Evolutionary conservation across 2,113 vertebrate genomes (phyloP).

Genomic region (Martes martes): DNA sequence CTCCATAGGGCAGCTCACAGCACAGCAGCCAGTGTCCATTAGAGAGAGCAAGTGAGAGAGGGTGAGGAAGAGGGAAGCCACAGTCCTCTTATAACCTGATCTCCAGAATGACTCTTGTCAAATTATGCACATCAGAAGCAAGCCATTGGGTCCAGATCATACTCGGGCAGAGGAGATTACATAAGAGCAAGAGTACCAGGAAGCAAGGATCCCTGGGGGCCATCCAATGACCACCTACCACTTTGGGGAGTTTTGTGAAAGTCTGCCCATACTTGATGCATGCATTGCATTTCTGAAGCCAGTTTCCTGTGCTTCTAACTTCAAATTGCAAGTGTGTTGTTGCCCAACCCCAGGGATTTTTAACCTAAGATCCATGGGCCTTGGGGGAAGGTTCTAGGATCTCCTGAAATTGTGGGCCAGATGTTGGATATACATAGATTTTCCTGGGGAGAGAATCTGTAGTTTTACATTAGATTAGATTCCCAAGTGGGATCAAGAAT

Average conservation of each 20-base stretch:
- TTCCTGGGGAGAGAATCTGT: neutral
- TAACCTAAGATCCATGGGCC: neutral
- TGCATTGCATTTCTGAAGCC: neutral
- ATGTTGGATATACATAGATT: neutral
- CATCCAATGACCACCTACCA: neutral
- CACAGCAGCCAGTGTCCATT: neutral
- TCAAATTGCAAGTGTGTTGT: neutral
- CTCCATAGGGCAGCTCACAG: neutral
- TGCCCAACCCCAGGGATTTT: neutral
- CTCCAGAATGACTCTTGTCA: neutral
- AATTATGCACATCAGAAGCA: neutral
- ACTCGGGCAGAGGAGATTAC: neutral
- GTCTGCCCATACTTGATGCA: neutral
- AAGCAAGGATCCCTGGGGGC: fast-evolving
- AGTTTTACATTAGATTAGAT: neutral
- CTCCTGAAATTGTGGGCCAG: neutral
- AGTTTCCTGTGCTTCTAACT: neutral
- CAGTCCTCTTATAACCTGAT: neutral
- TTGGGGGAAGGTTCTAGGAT: neutral
- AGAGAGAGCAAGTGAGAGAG: neutral
- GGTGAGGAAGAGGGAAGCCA: neutral
- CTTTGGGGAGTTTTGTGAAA: neutral
- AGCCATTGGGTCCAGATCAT: neutral
- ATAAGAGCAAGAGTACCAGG: no score
- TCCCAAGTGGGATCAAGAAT: neutral